Conservation (phyloP, 1,140 invertebrate genomes). For the Kradibia gibbosae region DNA sequence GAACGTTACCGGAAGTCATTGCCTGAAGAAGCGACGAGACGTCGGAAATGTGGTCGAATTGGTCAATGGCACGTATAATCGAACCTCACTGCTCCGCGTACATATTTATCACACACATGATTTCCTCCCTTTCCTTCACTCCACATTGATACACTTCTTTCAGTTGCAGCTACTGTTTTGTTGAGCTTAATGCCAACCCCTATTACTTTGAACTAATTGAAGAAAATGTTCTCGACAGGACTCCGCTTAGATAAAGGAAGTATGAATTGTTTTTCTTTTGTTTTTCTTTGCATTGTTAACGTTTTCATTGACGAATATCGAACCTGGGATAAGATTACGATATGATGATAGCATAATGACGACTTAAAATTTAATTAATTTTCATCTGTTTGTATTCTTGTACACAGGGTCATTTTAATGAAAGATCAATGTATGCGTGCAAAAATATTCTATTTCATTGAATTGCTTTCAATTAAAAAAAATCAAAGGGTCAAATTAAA, state of each 20-base stretch:
- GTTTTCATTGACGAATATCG: neutral
- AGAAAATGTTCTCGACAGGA: no score
- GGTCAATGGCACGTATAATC: slow-evolving; percentile 64
- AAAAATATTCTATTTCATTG: no score
- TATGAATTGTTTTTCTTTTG: no score
- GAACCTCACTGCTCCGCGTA: slow-evolving; percentile 54
- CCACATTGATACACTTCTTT: neutral
- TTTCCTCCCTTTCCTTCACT: neutral
- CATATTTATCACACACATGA: slow-evolving; percentile 56
- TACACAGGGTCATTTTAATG: no score
- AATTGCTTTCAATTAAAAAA: no score
- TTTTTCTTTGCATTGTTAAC: neutral
- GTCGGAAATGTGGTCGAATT: slow-evolving; percentile 56
- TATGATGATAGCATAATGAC: no score
- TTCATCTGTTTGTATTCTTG: neutral
- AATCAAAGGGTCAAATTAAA: no score
- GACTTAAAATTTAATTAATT: neutral
- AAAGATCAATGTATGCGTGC: no score
- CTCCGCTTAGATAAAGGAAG: neutral
- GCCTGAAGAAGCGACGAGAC: slow-evolving; percentile 48
- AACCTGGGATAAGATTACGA: neutral
- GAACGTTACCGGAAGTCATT: slow-evolving; percentile 58
- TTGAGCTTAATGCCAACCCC: no score
- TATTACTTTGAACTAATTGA: no score
- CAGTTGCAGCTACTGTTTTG: neutral